These are phyloP conservation scores for Petrocephalus sullivani DNA, from an alignment of 2,797 vertebrate genomes.

Conservation along the genomic window DNA sequence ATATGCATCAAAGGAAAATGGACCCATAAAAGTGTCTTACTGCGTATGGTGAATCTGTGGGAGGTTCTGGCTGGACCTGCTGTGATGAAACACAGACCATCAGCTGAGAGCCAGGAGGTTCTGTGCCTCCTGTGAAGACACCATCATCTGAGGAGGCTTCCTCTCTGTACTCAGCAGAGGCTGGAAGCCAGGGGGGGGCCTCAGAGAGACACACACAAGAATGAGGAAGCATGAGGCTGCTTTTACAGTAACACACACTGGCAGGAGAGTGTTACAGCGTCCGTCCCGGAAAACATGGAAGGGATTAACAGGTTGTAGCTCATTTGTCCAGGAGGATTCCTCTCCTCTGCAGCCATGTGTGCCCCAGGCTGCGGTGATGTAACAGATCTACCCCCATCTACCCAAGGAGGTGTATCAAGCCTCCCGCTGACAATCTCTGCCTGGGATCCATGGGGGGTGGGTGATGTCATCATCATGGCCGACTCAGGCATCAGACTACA, in stretches of 20 bases:
- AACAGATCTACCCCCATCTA: background rate
- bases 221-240: background rate
- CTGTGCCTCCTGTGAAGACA: background rate
- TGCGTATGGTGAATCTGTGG: constrained; percentile 39
- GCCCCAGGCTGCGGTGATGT: background rate
- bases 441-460: background rate
- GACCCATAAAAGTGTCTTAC: constrained; percentile 56
- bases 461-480: background rate
- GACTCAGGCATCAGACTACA: background rate
- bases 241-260: background rate
- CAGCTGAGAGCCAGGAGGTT: background rate
- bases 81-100: constrained; percentile 32
- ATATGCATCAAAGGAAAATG: constrained; percentile 57
- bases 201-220: background rate
- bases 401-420: background rate
- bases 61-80: constrained; percentile 34
- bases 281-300: background rate
- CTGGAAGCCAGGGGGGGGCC: background rate
- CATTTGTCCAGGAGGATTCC: background rate
- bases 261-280: background rate
- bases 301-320: background rate
- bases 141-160: background rate
- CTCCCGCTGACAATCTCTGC: background rate
- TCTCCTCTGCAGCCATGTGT: background rate
- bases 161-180: background rate